Conservation (phyloP, 2,888 invertebrate species). For the Escarpia spicata region DNA sequence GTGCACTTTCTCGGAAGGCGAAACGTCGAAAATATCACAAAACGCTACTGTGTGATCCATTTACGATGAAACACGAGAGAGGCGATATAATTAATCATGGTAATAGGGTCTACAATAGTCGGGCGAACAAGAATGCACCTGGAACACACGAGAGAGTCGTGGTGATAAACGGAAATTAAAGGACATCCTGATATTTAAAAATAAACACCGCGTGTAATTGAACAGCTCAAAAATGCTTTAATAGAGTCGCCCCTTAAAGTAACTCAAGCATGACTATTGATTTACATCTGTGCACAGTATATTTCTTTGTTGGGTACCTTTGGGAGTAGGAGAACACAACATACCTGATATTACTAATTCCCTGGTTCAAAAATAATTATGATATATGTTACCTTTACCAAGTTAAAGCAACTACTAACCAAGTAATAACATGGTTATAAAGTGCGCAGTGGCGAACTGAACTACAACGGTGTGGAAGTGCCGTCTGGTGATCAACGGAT, state of each 20-base stretch:
- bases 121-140: background rate
- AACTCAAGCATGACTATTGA: background rate
- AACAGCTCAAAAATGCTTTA: background rate
- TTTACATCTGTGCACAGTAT: background rate
- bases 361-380: background rate
- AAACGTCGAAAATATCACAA: background rate
- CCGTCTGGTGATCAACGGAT: background rate
- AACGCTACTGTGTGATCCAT: background rate
- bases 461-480: background rate
- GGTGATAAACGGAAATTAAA: background rate
- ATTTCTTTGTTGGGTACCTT: background rate
- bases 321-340: background rate
- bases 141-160: background rate
- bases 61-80: background rate
- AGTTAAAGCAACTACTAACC: no score
- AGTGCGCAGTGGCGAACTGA: background rate
- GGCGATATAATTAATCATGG: background rate
- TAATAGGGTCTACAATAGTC: background rate
- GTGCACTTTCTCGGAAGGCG: background rate
- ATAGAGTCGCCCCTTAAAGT: background rate
- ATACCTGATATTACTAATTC: background rate
- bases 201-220: background rate
- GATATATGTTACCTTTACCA: background rate
- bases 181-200: background rate
- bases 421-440: background rate